These are phyloP conservation scores for Bathybates hornii DNA, from an alignment of 2,113 vertebrate species.

Conservation along the genomic window DNA sequence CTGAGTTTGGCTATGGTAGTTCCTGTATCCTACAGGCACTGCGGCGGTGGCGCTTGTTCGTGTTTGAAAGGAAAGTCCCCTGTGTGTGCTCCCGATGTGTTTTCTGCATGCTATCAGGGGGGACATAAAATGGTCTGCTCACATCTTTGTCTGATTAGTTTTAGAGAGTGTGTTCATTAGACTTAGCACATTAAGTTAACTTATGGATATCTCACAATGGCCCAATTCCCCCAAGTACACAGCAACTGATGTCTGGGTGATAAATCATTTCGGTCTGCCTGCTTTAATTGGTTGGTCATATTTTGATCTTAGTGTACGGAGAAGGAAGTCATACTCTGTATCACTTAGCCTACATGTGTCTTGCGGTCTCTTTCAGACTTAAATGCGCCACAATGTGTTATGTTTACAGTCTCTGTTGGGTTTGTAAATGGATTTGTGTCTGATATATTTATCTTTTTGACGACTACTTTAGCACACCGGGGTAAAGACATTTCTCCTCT, in stretches of 20 bases:
- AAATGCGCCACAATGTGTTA: neutral
- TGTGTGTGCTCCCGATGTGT: neutral
- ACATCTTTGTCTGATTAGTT: constrained; percentile 57
- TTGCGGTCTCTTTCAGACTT: neutral
- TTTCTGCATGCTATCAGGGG: constrained; percentile 11
- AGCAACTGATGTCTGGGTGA: constrained; percentile 26
- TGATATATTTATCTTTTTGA: constrained; percentile 12
- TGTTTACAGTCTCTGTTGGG: constrained; percentile 13
- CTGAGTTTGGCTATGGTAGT: neutral
- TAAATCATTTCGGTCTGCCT: constrained; percentile 49
- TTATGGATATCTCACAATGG: constrained; percentile 32
- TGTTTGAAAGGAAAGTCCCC: neutral
- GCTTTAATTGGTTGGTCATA: constrained; percentile 34
- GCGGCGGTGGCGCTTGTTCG: neutral
- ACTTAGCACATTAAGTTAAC: constrained; percentile 46
- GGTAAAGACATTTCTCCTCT: neutral
- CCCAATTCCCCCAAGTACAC: constrained; percentile 17
- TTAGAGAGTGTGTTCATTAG: constrained; percentile 54
- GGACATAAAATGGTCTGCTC: constrained; percentile 35
- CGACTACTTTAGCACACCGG: neutral
- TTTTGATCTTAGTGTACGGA: constrained; percentile 11
- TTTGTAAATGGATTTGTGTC: constrained; percentile 12
- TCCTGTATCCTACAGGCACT: constrained; percentile 15
- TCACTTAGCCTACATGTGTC: neutral
- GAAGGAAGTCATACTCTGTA: neutral